These are phyloP conservation scores for Cynaeus angustus DNA, from an alignment of 2,888 invertebrate genomes.

Conservation along the genomic window DNA sequence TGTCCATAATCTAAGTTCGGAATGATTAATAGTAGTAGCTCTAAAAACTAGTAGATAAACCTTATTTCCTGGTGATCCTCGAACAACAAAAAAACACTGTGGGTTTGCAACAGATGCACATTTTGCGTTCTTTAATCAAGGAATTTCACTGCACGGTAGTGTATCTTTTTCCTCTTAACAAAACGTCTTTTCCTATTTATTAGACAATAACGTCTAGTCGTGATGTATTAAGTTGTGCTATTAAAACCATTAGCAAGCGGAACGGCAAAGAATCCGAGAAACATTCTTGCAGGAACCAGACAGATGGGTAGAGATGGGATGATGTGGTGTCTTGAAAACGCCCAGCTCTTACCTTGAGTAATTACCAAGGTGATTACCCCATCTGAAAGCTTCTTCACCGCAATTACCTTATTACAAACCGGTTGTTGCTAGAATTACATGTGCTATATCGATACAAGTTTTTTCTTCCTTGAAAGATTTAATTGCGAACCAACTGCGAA, in stretches of 20 bases:
- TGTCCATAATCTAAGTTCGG: background rate
- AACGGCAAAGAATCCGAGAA: constrained; percentile 42
- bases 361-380: constrained; percentile 52
- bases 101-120: constrained; percentile 31
- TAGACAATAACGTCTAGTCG: constrained; percentile 45
- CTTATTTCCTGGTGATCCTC: constrained; percentile 9
- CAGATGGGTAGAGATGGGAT: constrained; percentile 44
- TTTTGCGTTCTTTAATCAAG: background rate
- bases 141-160: constrained; percentile 31
- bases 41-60: constrained; percentile 28
- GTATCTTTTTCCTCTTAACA: constrained; percentile 8
- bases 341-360: constrained; percentile 47
- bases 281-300: constrained; percentile 45
- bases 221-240: constrained; percentile 47
- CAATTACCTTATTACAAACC: constrained; percentile 52
- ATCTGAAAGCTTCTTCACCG: constrained; percentile 49
- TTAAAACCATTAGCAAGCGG: constrained; percentile 45
- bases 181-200: constrained; percentile 40
- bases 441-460: constrained; percentile 46
- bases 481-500: constrained; percentile 7
- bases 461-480: constrained; percentile 3
- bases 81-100: background rate
- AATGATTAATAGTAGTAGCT: constrained; percentile 17
- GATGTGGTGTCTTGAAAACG: constrained; percentile 39
- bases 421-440: constrained; percentile 43